phyloP scores from a whole-genome alignment of 1,140 invertebrate genomes.

The Drosophila santomea region DNA sequence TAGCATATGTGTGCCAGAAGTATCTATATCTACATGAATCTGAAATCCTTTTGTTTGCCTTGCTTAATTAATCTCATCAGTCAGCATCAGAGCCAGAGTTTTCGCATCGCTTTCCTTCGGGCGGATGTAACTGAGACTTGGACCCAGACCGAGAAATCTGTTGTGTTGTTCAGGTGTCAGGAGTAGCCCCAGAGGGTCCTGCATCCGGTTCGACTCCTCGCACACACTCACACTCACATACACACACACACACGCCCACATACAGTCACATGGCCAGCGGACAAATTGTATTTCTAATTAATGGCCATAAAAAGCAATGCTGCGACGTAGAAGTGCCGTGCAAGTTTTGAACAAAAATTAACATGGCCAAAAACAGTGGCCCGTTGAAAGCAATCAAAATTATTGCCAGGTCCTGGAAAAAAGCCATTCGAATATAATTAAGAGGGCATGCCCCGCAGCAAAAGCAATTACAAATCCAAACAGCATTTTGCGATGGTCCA shows the following conservation, averaged over 20 bases:
- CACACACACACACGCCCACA: slow-evolving; percentile 5
- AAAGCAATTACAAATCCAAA: slow-evolving; percentile 78
- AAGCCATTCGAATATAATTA: slow-evolving; percentile 79
- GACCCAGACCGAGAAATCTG: slow-evolving; percentile 17
- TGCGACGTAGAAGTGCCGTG: slow-evolving; percentile 30
- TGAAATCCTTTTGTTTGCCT: slow-evolving; percentile 80
- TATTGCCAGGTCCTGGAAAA: slow-evolving; percentile 59
- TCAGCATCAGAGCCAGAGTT: slow-evolving; percentile 44
- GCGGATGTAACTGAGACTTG: slow-evolving; percentile 69
- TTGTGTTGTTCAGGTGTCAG: slow-evolving; percentile 60
- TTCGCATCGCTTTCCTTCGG: slow-evolving; percentile 58
- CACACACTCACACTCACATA: background rate
- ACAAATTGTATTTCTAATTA: slow-evolving; percentile 77
- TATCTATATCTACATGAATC: slow-evolving; percentile 59
- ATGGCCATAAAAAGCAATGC: slow-evolving; percentile 73
- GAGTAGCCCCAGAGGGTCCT: slow-evolving; percentile 39
- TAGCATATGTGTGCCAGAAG: slow-evolving; percentile 10
- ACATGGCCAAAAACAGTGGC: slow-evolving; percentile 33
- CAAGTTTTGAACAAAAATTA: slow-evolving; percentile 65
- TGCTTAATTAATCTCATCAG: slow-evolving; percentile 82
- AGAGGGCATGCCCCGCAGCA: slow-evolving; percentile 52
- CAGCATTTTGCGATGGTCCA: slow-evolving; percentile 31
- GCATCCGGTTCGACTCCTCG: slow-evolving; percentile 17
- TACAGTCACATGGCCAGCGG: slow-evolving; percentile 7
- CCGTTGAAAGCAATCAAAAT: slow-evolving; percentile 51